Conservation (phyloP, 2,113 vertebrate genomes). For the Lophochroa leadbeateri region DNA sequence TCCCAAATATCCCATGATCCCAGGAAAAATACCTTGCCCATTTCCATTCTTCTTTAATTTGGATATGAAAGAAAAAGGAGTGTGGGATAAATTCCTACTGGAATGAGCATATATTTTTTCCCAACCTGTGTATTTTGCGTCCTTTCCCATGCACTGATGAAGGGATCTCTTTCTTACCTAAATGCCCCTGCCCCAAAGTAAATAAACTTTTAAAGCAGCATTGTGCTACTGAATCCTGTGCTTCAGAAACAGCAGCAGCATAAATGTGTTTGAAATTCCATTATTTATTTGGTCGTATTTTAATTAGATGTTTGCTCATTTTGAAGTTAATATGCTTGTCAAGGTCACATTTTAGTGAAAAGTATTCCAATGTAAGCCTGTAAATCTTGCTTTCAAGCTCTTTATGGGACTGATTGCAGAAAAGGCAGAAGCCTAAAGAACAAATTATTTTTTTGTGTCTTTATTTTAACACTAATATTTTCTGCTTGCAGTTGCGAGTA, state of each 20-base stretch:
- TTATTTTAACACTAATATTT: background rate
- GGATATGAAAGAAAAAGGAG: background rate
- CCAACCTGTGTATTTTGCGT: background rate
- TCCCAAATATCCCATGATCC: background rate
- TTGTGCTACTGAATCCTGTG: background rate
- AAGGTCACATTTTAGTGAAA: background rate
- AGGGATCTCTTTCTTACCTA: background rate
- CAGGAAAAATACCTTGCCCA: background rate
- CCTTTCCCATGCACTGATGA: background rate
- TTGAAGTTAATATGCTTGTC: background rate
- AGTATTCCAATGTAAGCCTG: background rate
- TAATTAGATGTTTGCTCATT: background rate
- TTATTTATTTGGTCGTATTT: background rate
- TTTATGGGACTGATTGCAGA: background rate
- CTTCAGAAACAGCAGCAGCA: background rate
- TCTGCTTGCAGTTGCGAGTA: background rate
- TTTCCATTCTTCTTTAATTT: background rate
- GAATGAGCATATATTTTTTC: background rate
- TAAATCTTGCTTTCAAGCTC: background rate
- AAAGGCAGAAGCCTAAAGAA: background rate
- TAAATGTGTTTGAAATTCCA: accelerated
- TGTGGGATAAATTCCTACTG: background rate
- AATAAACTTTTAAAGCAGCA: background rate
- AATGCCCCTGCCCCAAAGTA: background rate
- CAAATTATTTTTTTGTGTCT: background rate